phyloP scores from a whole-genome alignment of 2,797 vertebrate genomes.

The Podargus strigoides region DNA sequence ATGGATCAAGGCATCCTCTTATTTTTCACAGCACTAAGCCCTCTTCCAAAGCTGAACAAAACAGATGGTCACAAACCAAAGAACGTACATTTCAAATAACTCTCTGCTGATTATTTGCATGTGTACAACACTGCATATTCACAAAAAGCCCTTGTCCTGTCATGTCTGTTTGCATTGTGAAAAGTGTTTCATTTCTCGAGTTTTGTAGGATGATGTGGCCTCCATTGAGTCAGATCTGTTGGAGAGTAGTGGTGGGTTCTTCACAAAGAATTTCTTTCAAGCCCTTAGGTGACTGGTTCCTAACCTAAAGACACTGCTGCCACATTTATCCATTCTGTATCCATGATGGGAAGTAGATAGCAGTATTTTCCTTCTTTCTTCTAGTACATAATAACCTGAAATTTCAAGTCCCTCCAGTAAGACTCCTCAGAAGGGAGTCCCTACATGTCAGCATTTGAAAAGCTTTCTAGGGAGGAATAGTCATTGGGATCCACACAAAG shows the following conservation, averaged over 20 bases:
- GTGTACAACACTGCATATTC: background rate
- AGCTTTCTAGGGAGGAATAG: background rate
- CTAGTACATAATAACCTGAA: background rate
- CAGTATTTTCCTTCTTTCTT: background rate
- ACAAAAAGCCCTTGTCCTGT: background rate
- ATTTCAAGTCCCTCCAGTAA: background rate
- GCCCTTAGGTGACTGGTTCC: background rate
- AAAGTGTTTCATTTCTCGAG: background rate
- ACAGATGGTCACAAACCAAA: conserved; percentile 19
- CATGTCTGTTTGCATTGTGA: background rate
- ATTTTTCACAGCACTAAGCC: background rate
- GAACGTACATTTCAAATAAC: background rate
- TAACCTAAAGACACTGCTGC: background rate
- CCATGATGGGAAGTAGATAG: background rate
- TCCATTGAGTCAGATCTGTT: background rate
- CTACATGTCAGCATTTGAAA: background rate
- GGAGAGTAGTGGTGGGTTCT: background rate
- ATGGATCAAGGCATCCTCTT: background rate
- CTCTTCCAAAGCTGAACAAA: background rate
- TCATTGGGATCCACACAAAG: background rate
- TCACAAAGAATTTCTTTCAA: background rate
- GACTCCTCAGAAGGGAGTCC: background rate
- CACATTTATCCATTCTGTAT: background rate
- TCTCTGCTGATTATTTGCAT: conserved; percentile 13
- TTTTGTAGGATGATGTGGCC: background rate